Evolutionary conservation across 2,113 vertebrate genomes (phyloP), one percentile per base, ranked within the genome.

Genomic region (Dermatemys mawii): DNA sequence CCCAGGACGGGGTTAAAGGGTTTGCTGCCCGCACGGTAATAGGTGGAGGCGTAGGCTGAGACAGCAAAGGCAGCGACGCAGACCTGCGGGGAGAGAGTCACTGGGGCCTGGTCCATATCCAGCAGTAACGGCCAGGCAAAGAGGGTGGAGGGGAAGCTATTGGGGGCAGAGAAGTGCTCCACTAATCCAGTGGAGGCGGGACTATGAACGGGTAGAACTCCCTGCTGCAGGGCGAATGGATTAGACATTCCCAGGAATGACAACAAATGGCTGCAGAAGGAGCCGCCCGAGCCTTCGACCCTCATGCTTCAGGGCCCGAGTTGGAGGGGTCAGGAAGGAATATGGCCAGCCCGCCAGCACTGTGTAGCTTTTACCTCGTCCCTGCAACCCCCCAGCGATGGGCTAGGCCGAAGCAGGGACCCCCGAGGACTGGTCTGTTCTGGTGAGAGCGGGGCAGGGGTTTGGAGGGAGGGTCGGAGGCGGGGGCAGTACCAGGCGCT

Each of bases 1-100:
- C 99, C 99, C 70, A 99, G 98, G 87, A 99, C 98, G 0, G 99
- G 99, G 97, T 99, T 99, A 97, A 99, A 99, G 70, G 99, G 99
- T 88, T 99, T 99, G 97, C 99, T 99, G 89, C 98, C 97, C 14
- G 99, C 97, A 35, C 99, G 98, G 98, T 99, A 98, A 67, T 98
- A 98, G 0, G 99, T 99, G 97, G 99, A 99, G 50, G 99, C 99
- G 27, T 99, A 99, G 90, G 99, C 99, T 0, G 99, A 99, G 78
- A 99, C 99, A 0, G 99, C 99, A 12, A 99, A 99, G 17, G 97
- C 99, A 0, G 99, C 99, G 29, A 99, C 92, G 8, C 98, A 99
- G 26, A 99, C 98, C 99, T 99, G 97, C 0, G 1, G 27, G 3
- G 5, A 57, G 55, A 29, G 41, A 19, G 9, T 19, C 79, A 49